Percentiles rank a stretch among this genome's conserved stretches.
phyloP scores from a whole-genome alignment of 2,888 invertebrate species.

The Orthosia incerta region DNA sequence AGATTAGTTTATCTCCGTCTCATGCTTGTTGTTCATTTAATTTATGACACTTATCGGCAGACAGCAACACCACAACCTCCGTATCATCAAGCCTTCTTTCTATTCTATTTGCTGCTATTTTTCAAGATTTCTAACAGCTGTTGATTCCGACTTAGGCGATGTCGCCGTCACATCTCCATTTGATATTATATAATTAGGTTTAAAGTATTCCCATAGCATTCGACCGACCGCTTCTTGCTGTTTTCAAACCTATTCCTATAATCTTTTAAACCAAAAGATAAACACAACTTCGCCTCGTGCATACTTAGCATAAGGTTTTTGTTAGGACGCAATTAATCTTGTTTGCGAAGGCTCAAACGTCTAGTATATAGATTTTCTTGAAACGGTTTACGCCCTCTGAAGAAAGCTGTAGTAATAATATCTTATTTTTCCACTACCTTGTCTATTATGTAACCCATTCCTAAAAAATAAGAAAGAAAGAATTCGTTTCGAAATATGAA shows the following conservation, averaged over 20 bases:
- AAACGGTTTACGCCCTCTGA: not conserved
- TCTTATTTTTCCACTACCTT: no score
- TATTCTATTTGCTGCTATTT: not conserved
- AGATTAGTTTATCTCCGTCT: conserved; percentile 33
- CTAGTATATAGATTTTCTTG: not conserved
- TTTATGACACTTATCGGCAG: not conserved
- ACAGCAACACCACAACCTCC: not conserved
- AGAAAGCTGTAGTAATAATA: not conserved
- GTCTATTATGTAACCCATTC: no score
- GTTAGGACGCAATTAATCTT: not conserved
- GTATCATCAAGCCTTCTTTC: not conserved
- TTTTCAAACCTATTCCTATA: not conserved
- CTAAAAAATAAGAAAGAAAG: no score
- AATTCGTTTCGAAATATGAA: no score
- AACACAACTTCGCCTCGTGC: not conserved
- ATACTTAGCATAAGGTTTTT: not conserved
- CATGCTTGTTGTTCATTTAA: not conserved
- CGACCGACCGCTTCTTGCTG: not conserved
- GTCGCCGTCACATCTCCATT: not conserved
- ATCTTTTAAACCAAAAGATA: not conserved
- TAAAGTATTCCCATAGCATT: not conserved
- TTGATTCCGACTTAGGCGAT: not conserved
- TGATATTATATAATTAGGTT: no score
- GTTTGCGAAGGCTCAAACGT: not conserved
- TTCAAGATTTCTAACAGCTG: no score